Percentiles rank a stretch among this genome's conserved stretches.
phyloP scores from a whole-genome alignment of 2,888 invertebrate species.

The Smittia sp. region DNA sequence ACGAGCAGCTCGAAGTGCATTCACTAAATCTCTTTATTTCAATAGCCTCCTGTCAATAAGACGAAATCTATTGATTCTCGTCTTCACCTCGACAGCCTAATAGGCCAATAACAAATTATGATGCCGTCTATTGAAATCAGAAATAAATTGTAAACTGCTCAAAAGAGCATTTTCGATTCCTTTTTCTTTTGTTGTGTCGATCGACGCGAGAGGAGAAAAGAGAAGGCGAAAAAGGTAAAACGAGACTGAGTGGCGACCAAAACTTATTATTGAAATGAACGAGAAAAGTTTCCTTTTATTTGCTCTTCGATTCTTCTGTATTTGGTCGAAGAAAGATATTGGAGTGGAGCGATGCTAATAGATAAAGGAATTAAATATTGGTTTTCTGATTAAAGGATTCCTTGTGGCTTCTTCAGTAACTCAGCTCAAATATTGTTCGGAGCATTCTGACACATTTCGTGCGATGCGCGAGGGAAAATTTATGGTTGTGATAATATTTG shows the following conservation, averaged over 20 bases:
- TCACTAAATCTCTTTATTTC: conserved; percentile 21
- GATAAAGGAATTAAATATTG: conserved; percentile 39
- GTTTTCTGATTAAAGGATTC: conserved; percentile 35
- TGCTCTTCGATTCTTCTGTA: not conserved
- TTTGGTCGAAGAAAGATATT: conserved; percentile 2
- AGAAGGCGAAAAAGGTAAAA: conserved; percentile 15
- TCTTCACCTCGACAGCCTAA: conserved; percentile 16
- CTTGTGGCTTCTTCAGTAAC: conserved; percentile 30
- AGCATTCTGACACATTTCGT: conserved; percentile 30
- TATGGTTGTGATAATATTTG: conserved; percentile 34
- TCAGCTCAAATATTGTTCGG: conserved; percentile 21
- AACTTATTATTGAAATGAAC: conserved; percentile 27
- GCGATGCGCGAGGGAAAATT: conserved; percentile 17
- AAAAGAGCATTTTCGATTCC: conserved; percentile 19
- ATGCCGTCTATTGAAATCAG: conserved; percentile 20
- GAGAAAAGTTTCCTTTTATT: conserved; percentile 20
- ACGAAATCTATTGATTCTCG: not conserved
- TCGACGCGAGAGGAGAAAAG: conserved; percentile 1
- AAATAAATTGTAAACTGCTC: conserved; percentile 2
- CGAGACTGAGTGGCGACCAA: conserved; percentile 41
- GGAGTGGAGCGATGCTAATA: not conserved
- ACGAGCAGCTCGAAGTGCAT: not conserved
- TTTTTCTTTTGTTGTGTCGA: conserved; percentile 30
- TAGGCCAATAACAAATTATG: conserved; percentile 32
- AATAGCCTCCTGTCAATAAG: conserved; percentile 22